These are phyloP conservation scores for Dicranocentrus wangi DNA, from an alignment of 2,888 invertebrate genomes.

Conservation along the genomic window DNA sequence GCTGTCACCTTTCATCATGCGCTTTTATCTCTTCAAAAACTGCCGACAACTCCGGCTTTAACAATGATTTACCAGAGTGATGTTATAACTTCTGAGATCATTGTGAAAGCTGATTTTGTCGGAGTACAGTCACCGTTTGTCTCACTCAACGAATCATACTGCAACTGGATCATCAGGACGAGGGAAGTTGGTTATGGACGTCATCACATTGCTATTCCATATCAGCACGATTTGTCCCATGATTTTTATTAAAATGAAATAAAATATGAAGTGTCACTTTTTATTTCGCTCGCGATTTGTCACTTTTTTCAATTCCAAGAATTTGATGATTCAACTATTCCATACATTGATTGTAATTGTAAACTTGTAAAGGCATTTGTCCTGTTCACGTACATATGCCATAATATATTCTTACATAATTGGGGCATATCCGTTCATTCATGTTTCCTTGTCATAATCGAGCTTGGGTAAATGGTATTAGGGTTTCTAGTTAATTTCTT, in stretches of 20 bases:
- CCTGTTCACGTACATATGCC: no score
- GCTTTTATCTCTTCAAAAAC: conserved; percentile 23
- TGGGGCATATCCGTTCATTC: conserved; percentile 27
- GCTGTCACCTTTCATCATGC: conserved; percentile 16
- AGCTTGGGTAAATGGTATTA: no score
- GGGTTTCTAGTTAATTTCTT: conserved; percentile 46
- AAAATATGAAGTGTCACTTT: no score
- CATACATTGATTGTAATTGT: no score
- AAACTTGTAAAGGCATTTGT: no score
- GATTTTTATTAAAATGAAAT: no score
- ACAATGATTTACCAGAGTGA: conserved; percentile 70
- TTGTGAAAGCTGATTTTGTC: conserved; percentile 71
- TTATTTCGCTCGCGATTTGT: no score
- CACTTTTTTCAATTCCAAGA: background rate
- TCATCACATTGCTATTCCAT: background rate
- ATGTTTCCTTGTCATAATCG: conserved; percentile 40
- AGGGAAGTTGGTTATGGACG: conserved; percentile 6
- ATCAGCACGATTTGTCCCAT: no score
- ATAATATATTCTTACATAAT: background rate
- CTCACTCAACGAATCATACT: no score
- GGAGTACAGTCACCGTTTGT: conserved; percentile 50
- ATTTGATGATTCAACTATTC: conserved; percentile 1
- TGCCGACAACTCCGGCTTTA: conserved; percentile 69
- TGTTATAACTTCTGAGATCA: conserved; percentile 69
- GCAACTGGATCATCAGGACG: background rate